Conservation (phyloP, 1,140 invertebrate species). For the Rhopalosiphum padi region DNA sequence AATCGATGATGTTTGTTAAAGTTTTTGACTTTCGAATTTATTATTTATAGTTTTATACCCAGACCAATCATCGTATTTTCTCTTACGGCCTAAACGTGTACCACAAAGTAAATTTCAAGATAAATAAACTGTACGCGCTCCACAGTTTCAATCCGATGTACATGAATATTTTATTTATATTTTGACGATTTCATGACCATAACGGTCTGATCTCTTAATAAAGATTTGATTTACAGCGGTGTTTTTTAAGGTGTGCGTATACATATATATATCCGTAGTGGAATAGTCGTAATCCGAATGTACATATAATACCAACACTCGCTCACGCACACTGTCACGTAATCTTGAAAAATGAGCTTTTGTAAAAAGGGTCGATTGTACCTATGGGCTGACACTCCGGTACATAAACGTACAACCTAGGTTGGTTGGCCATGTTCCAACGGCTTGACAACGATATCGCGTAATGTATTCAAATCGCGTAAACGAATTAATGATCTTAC, state of each 20-base stretch:
- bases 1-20: neutral
- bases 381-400: neutral
- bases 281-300: slow-evolving; percentile 37
- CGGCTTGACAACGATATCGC: neutral
- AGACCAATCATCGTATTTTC: neutral
- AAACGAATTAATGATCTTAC: slow-evolving; percentile 24
- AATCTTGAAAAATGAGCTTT: slow-evolving; percentile 52
- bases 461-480: slow-evolving; percentile 49
- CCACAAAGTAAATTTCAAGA: neutral
- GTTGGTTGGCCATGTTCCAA: neutral
- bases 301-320: neutral
- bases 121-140: neutral
- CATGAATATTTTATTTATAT: neutral
- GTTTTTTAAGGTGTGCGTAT: neutral
- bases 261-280: neutral
- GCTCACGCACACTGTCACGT: slow-evolving; percentile 10
- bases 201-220: slow-evolving; percentile 28
- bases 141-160: neutral
- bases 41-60: neutral
- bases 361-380: slow-evolving; percentile 11
- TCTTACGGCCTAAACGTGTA: neutral
- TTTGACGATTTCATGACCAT: neutral
- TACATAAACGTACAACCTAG: slow-evolving; percentile 8
- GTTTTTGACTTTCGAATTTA: neutral
- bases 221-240: slow-evolving; percentile 17